phyloP scores from a whole-genome alignment of 2,888 invertebrate genomes.

The Notodonta dromedarius region DNA sequence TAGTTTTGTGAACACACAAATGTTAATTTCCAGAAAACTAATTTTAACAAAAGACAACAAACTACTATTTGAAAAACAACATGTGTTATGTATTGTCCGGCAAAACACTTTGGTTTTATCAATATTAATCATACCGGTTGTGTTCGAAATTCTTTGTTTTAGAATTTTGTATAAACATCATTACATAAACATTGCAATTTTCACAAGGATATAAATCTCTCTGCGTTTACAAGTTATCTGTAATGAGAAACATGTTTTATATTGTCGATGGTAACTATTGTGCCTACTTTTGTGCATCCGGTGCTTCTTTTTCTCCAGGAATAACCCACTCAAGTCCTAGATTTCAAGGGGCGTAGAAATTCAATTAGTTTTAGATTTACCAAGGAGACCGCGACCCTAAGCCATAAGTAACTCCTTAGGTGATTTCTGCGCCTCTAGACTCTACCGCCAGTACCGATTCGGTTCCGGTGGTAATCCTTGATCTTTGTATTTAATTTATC shows the following conservation, averaged over 20 bases:
- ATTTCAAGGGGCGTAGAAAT: too few relatives aligned
- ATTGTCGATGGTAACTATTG: too few relatives aligned
- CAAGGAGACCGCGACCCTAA: too few relatives aligned
- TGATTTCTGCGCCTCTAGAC: too few relatives aligned
- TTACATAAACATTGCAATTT: conserved; percentile 1
- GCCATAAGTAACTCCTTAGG: too few relatives aligned
- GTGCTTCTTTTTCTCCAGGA: too few relatives aligned
- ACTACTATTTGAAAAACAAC: conserved; percentile 16
- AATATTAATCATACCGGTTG: conserved; percentile 2
- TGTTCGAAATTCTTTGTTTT: neutral
- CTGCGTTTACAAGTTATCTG: neutral
- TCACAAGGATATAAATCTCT: neutral
- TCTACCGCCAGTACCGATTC: neutral
- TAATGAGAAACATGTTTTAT: neutral
- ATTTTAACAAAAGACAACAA: conserved; percentile 16
- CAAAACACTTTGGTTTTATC: conserved; percentile 10
- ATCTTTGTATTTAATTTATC: too few relatives aligned
- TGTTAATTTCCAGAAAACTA: conserved; percentile 9
- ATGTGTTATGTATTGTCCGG: conserved; percentile 18
- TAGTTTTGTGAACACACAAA: neutral
- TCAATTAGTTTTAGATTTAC: too few relatives aligned
- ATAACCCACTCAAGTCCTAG: too few relatives aligned
- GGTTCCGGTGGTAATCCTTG: neutral
- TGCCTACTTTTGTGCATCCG: too few relatives aligned
- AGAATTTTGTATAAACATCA: neutral